Percentiles rank a stretch among this genome's conserved stretches.
phyloP scores from a whole-genome alignment of 2,113 vertebrate genomes.

The Hippopotamus amphibius region DNA sequence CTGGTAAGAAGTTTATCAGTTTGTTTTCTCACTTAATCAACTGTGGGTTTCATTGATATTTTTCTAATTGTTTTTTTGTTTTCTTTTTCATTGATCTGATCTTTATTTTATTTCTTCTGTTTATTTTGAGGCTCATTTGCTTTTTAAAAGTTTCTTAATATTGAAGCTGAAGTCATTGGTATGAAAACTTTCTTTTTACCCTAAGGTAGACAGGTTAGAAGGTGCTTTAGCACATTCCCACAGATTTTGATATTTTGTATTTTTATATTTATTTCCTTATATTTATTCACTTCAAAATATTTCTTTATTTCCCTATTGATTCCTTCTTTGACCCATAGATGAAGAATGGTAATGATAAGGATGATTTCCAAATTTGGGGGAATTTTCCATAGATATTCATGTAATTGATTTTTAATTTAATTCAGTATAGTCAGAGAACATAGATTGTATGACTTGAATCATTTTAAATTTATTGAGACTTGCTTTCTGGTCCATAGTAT shows the following conservation, averaged over 20 bases:
- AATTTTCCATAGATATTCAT: background rate
- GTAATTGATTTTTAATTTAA: constrained; percentile 31
- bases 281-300: background rate
- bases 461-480: background rate
- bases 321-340: background rate
- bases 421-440: background rate
- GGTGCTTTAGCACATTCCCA: background rate
- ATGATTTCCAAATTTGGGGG: background rate
- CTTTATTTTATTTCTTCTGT: background rate
- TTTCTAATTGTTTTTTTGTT: background rate
- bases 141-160: background rate
- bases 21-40: background rate
- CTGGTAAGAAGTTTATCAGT: background rate
- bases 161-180: background rate
- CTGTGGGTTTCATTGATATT: constrained; percentile 14
- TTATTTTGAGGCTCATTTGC: constrained; percentile 12
- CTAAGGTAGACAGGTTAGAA: background rate
- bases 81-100: background rate
- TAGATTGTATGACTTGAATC: background rate
- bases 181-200: background rate
- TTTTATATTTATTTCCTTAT: background rate
- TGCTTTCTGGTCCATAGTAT: background rate
- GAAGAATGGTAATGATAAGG: background rate
- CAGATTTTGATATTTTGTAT: background rate
- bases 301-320: background rate